Percentiles rank a stretch among this genome's conserved stretches.
These are phyloP conservation scores for Petrocephalus zakoni DNA, from an alignment of 2,113 vertebrate species.

Conservation along the genomic window DNA sequence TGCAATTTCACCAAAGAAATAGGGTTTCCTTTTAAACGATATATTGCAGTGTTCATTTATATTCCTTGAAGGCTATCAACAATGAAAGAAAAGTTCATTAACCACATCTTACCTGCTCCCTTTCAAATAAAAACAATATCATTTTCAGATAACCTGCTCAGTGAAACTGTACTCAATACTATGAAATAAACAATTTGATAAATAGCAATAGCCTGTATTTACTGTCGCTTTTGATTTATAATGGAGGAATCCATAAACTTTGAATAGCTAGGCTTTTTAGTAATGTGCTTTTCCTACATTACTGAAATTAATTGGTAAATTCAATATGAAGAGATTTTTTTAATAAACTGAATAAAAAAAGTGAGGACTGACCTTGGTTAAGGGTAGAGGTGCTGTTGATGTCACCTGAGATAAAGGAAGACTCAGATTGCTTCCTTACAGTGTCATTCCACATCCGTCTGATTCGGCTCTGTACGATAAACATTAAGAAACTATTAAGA, in stretches of 20 bases:
- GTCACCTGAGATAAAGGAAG: conserved; percentile 99
- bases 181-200: not conserved
- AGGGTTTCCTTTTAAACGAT: not conserved
- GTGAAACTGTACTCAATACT: conserved; percentile 52
- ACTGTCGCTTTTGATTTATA: not conserved
- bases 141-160: conserved; percentile 51
- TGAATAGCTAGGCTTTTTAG: not conserved
- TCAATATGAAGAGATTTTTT: not conserved
- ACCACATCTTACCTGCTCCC: conserved; percentile 35
- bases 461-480: conserved; percentile 91
- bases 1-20: not conserved
- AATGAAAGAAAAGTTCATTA: conserved; percentile 15
- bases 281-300: not conserved
- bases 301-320: not conserved
- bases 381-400: conserved; percentile 99
- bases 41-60: not conserved
- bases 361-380: conserved; percentile 95
- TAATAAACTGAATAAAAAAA: not conserved
- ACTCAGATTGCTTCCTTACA: conserved; percentile 99
- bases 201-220: conserved; percentile 12
- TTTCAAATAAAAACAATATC: conserved; percentile 40
- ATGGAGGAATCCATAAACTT: not conserved
- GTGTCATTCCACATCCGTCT: conserved; percentile 99
- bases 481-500: conserved; percentile 50
- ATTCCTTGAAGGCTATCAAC: not conserved